Percentiles rank a stretch among this genome's conserved stretches.
Conservation (phyloP, 1,140 invertebrate genomes). For the Leptinotarsa lineolata region DNA sequence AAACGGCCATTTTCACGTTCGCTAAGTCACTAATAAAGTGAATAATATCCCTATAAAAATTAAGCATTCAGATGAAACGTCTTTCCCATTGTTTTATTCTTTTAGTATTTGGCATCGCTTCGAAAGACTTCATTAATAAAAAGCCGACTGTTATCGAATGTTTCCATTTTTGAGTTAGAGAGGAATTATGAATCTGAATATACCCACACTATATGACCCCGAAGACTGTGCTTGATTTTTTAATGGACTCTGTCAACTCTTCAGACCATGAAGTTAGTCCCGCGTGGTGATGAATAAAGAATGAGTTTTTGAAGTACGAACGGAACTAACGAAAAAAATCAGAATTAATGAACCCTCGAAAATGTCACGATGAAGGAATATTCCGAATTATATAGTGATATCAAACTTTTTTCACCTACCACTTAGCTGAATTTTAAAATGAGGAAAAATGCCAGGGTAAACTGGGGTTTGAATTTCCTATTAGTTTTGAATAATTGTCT, state of each 20-base stretch:
- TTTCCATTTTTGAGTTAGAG: background rate
- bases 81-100: conserved; percentile 33
- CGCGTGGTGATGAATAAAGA: too few species aligned
- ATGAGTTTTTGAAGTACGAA: too few species aligned
- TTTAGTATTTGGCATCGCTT: conserved; percentile 21
- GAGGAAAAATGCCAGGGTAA: too few species aligned
- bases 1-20: conserved; percentile 26
- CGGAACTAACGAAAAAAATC: too few species aligned
- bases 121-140: background rate
- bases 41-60: conserved; percentile 41
- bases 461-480: too few species aligned
- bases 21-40: conserved; percentile 36
- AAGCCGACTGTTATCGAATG: background rate
- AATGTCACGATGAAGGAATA: too few species aligned
- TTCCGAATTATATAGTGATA: too few species aligned
- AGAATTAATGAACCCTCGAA: too few species aligned
- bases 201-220: background rate
- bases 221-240: background rate
- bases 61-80: conserved; percentile 39
- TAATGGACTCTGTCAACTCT: background rate
- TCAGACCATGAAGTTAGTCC: background rate
- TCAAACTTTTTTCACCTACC: too few species aligned
- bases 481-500: too few species aligned
- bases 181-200: background rate
- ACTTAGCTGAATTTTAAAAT: too few species aligned